Conservation (phyloP, 1,140 invertebrate species). For the Pararge aegeria region DNA sequence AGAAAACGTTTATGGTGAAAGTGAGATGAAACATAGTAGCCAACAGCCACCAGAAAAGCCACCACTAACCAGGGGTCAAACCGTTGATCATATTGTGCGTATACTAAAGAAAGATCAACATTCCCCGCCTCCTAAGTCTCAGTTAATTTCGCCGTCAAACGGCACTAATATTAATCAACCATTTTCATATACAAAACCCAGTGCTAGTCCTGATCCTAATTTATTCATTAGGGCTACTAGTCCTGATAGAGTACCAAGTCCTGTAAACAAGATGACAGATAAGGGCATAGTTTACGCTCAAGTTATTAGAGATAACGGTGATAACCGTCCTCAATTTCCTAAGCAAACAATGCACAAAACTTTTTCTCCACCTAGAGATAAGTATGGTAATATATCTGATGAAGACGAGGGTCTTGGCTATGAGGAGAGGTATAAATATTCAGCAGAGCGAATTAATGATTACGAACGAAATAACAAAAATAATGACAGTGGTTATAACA, state of each 20-base stretch:
- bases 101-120: constrained; percentile 83
- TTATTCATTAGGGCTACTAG: constrained; percentile 70
- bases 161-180: constrained; percentile 87
- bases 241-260: constrained; percentile 66
- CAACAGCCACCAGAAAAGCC: constrained; percentile 83
- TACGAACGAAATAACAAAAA: constrained; percentile 67
- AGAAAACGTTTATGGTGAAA: constrained; percentile 78
- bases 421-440: constrained; percentile 77
- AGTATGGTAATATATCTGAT: constrained; percentile 81
- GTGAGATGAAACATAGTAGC: constrained; percentile 84
- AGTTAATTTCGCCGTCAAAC: constrained; percentile 82
- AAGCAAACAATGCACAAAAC: constrained; percentile 81
- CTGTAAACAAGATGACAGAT: constrained; percentile 69
- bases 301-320: constrained; percentile 82
- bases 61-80: constrained; percentile 83
- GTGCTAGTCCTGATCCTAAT: constrained; percentile 77
- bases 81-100: constrained; percentile 83
- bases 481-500: constrained; percentile 48
- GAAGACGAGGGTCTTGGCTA: constrained; percentile 88
- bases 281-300: constrained; percentile 86
- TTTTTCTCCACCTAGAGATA: constrained; percentile 67
- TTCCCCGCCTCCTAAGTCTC: constrained; percentile 83
- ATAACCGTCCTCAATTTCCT: constrained; percentile 35
- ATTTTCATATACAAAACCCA: constrained; percentile 86
- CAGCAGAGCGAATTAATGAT: constrained; percentile 54